Evolutionary conservation across 53 echinoderm and acorn worm genomes (phyloP).

Genomic region (Astropecten irregularis): DNA sequence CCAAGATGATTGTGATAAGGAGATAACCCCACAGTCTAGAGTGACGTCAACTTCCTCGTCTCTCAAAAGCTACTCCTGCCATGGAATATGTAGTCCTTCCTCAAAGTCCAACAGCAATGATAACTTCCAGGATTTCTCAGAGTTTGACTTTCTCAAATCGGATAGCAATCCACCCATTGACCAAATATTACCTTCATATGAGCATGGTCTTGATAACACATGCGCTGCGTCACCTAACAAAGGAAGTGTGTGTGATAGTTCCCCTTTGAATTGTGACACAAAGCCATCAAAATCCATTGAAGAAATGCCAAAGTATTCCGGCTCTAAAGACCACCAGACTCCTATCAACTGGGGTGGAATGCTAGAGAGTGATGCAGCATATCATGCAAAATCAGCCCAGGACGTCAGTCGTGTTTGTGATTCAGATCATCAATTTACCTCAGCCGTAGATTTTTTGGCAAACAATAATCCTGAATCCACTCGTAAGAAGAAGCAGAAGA

Average conservation of each 20-base stretch:
- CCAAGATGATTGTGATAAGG: background rate
- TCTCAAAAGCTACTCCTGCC: background rate
- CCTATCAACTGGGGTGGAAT: background rate
- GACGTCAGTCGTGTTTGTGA: background rate
- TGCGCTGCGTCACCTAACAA: background rate
- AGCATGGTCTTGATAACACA: no score
- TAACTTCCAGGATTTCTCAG: conserved; percentile 48
- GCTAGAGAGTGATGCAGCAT: background rate
- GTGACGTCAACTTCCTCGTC: background rate
- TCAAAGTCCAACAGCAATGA: background rate
- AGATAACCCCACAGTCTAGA: background rate
- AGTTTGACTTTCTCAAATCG: conserved; percentile 12
- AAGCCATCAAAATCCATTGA: background rate
- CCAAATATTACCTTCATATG: no score
- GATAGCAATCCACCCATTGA: background rate
- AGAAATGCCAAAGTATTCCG: background rate
- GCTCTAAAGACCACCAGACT: background rate
- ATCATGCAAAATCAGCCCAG: background rate
- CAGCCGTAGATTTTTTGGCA: background rate
- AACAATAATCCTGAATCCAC: background rate
- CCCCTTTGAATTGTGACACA: background rate
- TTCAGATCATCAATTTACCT: background rate
- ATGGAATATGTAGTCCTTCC: no score
- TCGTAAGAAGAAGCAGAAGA: background rate
- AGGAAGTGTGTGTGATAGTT: background rate